A percentile compares a stretch with the other conserved stretches of the same genome.
Conservation (phyloP, 2,113 vertebrate genomes). For the Caretta caretta region DNA sequence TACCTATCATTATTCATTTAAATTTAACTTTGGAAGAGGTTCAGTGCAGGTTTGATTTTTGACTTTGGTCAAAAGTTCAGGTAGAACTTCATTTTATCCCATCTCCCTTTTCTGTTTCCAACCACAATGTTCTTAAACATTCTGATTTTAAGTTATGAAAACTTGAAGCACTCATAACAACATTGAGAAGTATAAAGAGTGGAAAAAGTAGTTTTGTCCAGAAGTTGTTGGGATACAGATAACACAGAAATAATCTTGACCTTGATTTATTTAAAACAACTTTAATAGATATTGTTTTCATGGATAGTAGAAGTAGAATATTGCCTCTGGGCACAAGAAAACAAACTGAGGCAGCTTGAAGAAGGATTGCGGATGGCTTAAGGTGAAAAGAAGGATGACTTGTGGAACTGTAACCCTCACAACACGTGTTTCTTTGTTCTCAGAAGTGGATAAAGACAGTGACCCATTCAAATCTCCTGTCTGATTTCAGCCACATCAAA, state of each 20-base stretch:
- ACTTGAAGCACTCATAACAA: neutral
- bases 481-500: neutral
- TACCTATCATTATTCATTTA: neutral
- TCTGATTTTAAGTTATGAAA: neutral
- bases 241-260: neutral
- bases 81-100: neutral
- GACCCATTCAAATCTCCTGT: neutral
- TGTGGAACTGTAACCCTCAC: neutral
- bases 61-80: neutral
- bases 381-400: neutral
- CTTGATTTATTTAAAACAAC: neutral
- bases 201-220: neutral
- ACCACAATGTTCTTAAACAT: neutral
- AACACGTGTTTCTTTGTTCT: neutral
- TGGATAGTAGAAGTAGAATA: neutral
- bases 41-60: neutral
- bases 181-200: neutral
- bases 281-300: neutral
- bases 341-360: neutral
- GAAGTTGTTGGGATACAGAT: neutral
- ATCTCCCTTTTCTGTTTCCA: neutral
- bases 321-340: neutral
- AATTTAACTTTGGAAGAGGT: neutral
- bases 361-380: neutral
- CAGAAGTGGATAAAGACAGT: neutral